A percentile compares a stretch with the other conserved stretches of the same genome.
phyloP scores from a whole-genome alignment of 2,113 vertebrate species.

The Myiozetetes cayanensis region DNA sequence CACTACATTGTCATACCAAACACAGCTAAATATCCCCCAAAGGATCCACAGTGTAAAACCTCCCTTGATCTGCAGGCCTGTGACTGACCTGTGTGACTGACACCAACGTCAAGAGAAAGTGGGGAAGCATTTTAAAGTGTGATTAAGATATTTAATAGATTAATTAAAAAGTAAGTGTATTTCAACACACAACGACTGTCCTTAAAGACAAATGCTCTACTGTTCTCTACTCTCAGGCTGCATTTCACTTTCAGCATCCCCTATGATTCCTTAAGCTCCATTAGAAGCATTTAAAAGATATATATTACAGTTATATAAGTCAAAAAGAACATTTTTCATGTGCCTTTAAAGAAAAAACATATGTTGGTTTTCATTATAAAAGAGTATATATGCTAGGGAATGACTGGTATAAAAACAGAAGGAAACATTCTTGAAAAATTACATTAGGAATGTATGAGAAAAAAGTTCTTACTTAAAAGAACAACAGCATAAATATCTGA shows the following conservation, averaged over 20 bases:
- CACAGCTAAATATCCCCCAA: not conserved
- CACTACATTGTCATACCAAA: not conserved
- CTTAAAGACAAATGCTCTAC: not conserved
- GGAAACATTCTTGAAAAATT: not conserved
- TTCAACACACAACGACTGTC: not conserved
- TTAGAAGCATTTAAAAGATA: not conserved
- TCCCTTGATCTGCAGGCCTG: not conserved
- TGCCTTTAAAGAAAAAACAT: not conserved
- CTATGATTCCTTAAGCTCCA: not conserved
- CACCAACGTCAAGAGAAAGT: conserved; percentile 37
- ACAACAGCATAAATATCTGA: not conserved
- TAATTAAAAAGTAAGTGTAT: not conserved
- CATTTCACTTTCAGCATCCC: not conserved
- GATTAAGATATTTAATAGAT: conserved; percentile 21
- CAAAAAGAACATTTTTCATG: not conserved
- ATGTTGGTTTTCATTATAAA: not conserved
- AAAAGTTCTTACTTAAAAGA: not conserved
- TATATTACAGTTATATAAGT: not conserved
- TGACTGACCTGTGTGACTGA: not conserved
- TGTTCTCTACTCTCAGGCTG: not conserved
- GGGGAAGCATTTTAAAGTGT: not conserved
- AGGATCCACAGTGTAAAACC: not conserved
- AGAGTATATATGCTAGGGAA: not conserved
- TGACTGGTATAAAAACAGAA: not conserved
- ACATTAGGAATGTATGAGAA: not conserved